Base-by-base conservation (phyloP, 2,113 vertebrate genomes). In the Elanoides forficatus region DNA sequence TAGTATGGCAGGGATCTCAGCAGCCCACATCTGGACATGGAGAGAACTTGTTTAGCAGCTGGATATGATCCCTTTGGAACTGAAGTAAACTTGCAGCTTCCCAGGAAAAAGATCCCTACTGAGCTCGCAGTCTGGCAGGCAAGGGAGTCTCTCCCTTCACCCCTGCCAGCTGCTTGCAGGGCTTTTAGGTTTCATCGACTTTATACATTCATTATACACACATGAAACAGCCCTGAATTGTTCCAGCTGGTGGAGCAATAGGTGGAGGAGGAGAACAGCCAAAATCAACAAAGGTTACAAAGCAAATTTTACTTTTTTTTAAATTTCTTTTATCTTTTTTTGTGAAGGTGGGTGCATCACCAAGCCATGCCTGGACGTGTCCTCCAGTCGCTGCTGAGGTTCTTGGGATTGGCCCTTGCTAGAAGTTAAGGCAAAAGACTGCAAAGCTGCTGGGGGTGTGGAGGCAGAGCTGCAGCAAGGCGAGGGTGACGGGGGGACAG, bases 221-320 rank as follows among this genome's bases (percentile, higher is more conserved):
- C 70, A 82, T 6, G 6, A 85, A 96, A 80, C 66, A 80, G 74
- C 53, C 47, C 89, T 34, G 66, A 53, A 80, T 67, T 11, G 1
- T 91, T 91, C 79, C 94, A 96, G 81, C 63, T 91, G 52, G 42
- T 95, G 95, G 67, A 95, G 97, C 84, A 96, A 97, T 83, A 95
- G 89, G 58, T 67, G 38, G 55, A 56, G 58, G 59, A 67, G 45
- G 26, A 89, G 95, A 97, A 86, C 87, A 95, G 94, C 97, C 96
- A 97, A 96, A 96, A 96, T 91, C 93, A 96, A 97, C 81, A 96
- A 8, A 58, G 58, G 45, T 94, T 94, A 83, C 92, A 85, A 72
- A 94, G 79, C 88, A 86, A 67, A 9, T 86, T 93, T 83, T 74
- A 32, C 53, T 21, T 53, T 75, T 66, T 68, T 12, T 10, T 4